Base-by-base conservation (phyloP, 2,888 invertebrate genomes). In the Dichetophora obliterata region DNA sequence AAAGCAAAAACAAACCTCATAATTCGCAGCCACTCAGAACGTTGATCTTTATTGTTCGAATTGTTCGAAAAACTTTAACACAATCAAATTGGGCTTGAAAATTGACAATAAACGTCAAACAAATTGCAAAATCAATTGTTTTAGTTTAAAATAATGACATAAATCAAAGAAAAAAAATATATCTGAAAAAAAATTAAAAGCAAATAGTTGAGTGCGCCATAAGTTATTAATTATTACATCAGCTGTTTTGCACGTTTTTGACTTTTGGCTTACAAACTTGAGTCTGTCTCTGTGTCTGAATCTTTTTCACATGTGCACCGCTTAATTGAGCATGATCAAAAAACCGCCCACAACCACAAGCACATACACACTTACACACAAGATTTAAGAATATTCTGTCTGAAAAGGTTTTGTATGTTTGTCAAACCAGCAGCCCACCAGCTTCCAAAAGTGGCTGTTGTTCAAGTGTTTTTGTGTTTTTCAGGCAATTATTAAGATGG, bases 41-140 rank as follows among this genome's bases (percentile, higher is more conserved):
- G 6, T 19, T 27, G 19, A 9, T 54, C 22, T 22, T 6, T 54
- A 19, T 19, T 22, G 54, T 22, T 59, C 8, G 3, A 31, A 63
- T 22, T 63, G 34, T 34, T 6, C 34, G 31, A 34, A 43, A 43
- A 43, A 68, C 24, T 22, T 68, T 66, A n/a, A 48, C 14, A 24
- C 16, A 50, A 11, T 14, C 19, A 27, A 50, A 31, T n/a, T 34
- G 16, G 27, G n/a, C 52, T n/a, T 31, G 69, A 19, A 27, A 69
- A 52, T 31, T 69, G 69, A 69, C 52, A 69, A 50, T 5, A 52
- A 34, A 48, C 54, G n/a, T 69, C 69, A 54, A 31, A n/a, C 27
- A 24, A 69, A 54, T 19, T 69, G 54, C 50, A 50, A 50, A 52
- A 31, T 69, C 52, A 69, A 69, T 69, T 69, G 27, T 69, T 69